Conservation (phyloP, 2,888 invertebrate species). For the Nomada flava region DNA sequence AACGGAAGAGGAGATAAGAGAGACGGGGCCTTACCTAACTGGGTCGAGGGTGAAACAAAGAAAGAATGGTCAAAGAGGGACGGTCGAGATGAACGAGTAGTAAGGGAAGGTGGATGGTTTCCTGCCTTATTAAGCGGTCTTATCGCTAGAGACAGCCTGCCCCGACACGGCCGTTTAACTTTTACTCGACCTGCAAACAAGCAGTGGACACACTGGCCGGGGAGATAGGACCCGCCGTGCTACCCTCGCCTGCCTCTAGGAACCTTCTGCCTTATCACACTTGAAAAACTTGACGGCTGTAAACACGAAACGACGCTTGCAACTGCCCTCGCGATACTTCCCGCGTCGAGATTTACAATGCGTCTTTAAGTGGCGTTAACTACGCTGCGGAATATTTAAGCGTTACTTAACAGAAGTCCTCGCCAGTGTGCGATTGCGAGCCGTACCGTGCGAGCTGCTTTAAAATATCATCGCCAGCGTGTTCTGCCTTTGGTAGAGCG, state of each 20-base stretch:
- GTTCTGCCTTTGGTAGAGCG: background rate
- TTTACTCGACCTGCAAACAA: slow-evolving; percentile 75
- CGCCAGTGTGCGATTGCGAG: slow-evolving; percentile 1
- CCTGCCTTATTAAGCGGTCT: slow-evolving; percentile 75
- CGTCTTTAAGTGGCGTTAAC: slow-evolving; percentile 52
- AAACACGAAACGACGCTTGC: slow-evolving; percentile 63
- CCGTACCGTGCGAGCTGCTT: background rate
- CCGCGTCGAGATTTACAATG: slow-evolving; percentile 58
- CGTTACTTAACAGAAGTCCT: slow-evolving; percentile 31
- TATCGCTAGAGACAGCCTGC: slow-evolving; percentile 68
- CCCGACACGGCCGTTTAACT: slow-evolving; percentile 75
- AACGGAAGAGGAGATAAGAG: slow-evolving; percentile 59
- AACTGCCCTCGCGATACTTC: slow-evolving; percentile 50
- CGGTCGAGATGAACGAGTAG: slow-evolving; percentile 59
- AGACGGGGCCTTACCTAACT: slow-evolving; percentile 57
- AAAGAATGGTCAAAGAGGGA: slow-evolving; percentile 37
- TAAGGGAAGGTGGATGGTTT: slow-evolving; percentile 64
- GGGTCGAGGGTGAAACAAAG: slow-evolving; percentile 68
- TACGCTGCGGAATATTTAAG: slow-evolving; percentile 40
- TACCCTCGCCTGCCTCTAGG: slow-evolving; percentile 43
- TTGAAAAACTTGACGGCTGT: slow-evolving; percentile 72
- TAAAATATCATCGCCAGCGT: background rate
- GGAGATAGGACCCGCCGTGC: slow-evolving; percentile 62
- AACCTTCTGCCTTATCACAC: slow-evolving; percentile 65
- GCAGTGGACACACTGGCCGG: slow-evolving; percentile 67